Conservation (phyloP, 1,140 invertebrate species). For the Myzus persicae region DNA sequence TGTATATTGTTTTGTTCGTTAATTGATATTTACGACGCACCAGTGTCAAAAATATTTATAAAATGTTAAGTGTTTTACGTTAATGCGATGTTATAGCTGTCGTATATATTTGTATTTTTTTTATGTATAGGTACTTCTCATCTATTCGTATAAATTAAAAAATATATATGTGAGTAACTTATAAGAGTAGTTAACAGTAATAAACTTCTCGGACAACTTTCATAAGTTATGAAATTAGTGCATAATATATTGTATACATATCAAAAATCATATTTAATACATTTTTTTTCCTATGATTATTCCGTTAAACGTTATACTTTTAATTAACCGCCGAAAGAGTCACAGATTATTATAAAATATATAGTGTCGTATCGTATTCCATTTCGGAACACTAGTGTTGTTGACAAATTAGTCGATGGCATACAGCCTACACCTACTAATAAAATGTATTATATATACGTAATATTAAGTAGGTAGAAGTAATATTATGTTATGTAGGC, state of each 20-base stretch:
- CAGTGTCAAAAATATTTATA: background rate
- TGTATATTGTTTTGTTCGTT: background rate
- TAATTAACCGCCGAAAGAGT: background rate
- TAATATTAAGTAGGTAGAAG: too few relatives aligned
- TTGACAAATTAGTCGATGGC: background rate
- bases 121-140: background rate
- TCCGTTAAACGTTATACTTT: background rate
- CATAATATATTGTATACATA: background rate
- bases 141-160: background rate
- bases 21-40: background rate
- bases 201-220: background rate
- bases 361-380: background rate
- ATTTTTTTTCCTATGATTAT: background rate
- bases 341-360: background rate
- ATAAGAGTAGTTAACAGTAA: too few relatives aligned
- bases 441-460: too few relatives aligned
- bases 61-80: constrained; percentile 7
- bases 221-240: background rate
- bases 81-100: background rate
- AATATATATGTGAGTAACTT: too few relatives aligned
- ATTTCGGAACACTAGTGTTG: background rate
- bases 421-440: background rate
- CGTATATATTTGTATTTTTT: background rate
- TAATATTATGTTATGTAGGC: background rate
- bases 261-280: too few relatives aligned